Conservation (phyloP, 1,140 invertebrate genomes). For the Lasioglossum baleicum region DNA sequence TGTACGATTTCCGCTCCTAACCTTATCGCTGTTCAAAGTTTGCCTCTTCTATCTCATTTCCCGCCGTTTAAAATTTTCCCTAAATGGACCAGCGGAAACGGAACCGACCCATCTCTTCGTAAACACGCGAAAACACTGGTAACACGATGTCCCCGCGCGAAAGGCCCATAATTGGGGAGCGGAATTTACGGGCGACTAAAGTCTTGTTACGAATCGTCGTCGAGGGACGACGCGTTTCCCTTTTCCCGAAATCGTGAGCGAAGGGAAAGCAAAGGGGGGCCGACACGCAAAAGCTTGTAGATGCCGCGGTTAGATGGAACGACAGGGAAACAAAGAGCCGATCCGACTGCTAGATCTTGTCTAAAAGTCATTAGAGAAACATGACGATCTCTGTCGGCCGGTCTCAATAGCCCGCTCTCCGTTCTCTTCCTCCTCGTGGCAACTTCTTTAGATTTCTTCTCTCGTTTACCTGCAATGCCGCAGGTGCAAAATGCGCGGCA, state of each 20-base stretch:
- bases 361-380: slow-evolving; percentile 70
- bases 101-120: too few species aligned
- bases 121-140: slow-evolving; percentile 25
- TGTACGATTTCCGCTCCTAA: too few species aligned
- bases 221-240: too few species aligned
- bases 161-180: slow-evolving; percentile 31
- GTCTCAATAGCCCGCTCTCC: not conserved
- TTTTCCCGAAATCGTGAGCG: too few species aligned
- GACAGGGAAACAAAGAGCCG: slow-evolving; percentile 12
- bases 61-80: too few species aligned
- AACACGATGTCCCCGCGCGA: not conserved
- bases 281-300: slow-evolving; percentile 63
- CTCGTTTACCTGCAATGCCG: not conserved
- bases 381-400: slow-evolving; percentile 63
- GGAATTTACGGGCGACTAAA: slow-evolving; percentile 39
- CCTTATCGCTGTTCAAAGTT: too few species aligned
- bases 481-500: slow-evolving; percentile 1
- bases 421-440: too few species aligned
- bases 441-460: slow-evolving; percentile 22
- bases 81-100: too few species aligned
- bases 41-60: too few species aligned
- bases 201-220: slow-evolving; percentile 25
- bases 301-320: slow-evolving; percentile 54
- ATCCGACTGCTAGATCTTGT: slow-evolving; percentile 67
- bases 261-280: slow-evolving; percentile 1